Base-by-base conservation (phyloP, 2,113 vertebrate genomes). In the Toxotes jaculatrix region DNA sequence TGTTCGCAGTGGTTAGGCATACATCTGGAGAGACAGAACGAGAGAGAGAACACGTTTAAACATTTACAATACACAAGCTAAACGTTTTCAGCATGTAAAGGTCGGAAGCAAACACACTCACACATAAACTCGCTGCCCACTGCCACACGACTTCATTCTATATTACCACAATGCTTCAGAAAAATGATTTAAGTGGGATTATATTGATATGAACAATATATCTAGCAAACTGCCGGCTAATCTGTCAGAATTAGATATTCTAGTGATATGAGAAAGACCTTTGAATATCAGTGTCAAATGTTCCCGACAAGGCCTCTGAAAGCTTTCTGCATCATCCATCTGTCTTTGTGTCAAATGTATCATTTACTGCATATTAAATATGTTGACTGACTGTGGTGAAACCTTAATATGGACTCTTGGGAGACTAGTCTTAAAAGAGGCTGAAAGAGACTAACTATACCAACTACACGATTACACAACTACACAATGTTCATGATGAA, bases 1-100 rank as follows among this genome's bases (percentile, higher is more conserved):
- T 99, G 98, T 79, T 99, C 98, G 84, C 98, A 99, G 89, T 99
- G 96, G 93, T 98, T 99, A 66, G 98, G 98, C 93, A 98, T 96
- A 89, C 98, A 99, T 92, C 98, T 99, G 94, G 11, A 94, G 57
- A 66, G 36, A 70, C 5, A 32, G 34, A 16, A 40, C 76, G 17
- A 56, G 5, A 34, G 21, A 69, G n/a, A 38, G 2, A 53, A 27
- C 0, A 34, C 13, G 43, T 61, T 19, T 43, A 59, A 66, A 51
- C 17, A 40, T 64, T 43, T 36, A 40, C 21, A 72, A 10, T 13
- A 23, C 34, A 76, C 3, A 31, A 7, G 0, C 43, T 43, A 0
- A 19, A 40, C 19, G 47, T 19, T 49, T 19, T 49, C 17, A 49
- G 4, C 17, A 17, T 47, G 2, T 47, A 47, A 49, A 49, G 16